A percentile compares a stretch with the other conserved stretches of the same genome.
These are phyloP conservation scores for Scleropages formosus DNA, from an alignment of 2,797 vertebrate species.

Conservation along the genomic window DNA sequence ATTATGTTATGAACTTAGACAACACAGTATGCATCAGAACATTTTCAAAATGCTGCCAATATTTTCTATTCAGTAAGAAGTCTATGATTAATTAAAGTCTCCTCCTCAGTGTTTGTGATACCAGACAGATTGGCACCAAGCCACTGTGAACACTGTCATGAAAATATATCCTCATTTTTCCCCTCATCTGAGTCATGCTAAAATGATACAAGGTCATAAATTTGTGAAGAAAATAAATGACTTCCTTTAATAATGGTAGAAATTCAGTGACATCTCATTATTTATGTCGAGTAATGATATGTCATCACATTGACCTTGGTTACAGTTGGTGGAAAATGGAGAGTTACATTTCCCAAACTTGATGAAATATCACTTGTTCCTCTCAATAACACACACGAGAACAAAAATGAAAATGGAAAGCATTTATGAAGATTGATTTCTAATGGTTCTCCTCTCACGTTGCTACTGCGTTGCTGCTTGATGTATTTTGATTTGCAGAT, in stretches of 20 bases:
- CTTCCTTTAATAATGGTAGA: background rate
- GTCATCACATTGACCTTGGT: background rate
- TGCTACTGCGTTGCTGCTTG: too few relatives aligned
- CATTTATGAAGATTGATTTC: background rate
- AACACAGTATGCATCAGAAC: too few relatives aligned
- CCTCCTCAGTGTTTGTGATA: background rate
- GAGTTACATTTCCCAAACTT: conserved; percentile 2
- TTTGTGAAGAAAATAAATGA: background rate
- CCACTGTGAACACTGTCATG: background rate
- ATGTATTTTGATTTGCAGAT: too few relatives aligned
- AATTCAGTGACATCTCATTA: conserved; percentile 5
- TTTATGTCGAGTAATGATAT: background rate
- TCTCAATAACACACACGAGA: too few relatives aligned
- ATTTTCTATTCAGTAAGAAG: too few relatives aligned
- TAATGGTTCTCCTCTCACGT: too few relatives aligned
- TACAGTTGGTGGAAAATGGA: background rate
- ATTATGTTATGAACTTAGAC: too few relatives aligned
- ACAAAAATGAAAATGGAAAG: background rate
- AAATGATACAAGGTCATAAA: background rate
- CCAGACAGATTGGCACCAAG: background rate
- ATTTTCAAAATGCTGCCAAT: too few relatives aligned
- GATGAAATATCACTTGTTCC: background rate
- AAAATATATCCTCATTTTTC: background rate
- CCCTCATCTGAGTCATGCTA: too few relatives aligned
- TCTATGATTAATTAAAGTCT: background rate